Percentiles rank a stretch among this genome's conserved stretches.
These are phyloP conservation scores for Seira musarum DNA, from an alignment of 2,888 invertebrate genomes.

Conservation along the genomic window DNA sequence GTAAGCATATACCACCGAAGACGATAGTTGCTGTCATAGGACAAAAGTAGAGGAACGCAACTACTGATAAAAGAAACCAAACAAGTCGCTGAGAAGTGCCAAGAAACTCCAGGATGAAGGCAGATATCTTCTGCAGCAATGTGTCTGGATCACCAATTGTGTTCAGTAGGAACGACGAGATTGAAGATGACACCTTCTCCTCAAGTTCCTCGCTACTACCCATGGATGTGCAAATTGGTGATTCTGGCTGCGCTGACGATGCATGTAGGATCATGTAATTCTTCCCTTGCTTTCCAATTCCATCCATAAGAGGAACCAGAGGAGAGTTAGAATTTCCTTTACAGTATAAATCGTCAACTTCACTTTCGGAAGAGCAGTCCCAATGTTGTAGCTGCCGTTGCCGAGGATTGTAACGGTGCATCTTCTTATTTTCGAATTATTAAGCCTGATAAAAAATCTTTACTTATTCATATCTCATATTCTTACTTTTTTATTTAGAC, in stretches of 20 bases:
- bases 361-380: constrained; percentile 21
- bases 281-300: neutral
- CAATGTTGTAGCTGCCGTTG: neutral
- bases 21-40: constrained; percentile 5
- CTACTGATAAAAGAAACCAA: constrained; percentile 8
- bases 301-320: neutral
- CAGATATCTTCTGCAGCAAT: neutral
- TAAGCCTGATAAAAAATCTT: too few species aligned
- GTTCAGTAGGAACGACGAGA: constrained; percentile 5
- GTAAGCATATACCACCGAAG: neutral
- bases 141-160: constrained; percentile 8
- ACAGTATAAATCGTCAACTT: neutral
- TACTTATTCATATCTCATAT: too few species aligned
- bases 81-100: constrained; percentile 27
- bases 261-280: constrained; percentile 32
- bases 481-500: too few species aligned
- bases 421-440: neutral
- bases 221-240: too few species aligned
- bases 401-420: constrained; percentile 1
- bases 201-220: neutral
- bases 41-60: constrained; percentile 30
- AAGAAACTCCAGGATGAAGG: constrained; percentile 25
- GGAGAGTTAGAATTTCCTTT: neutral
- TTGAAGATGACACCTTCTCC: neutral
- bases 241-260: neutral